Percentiles rank a stretch among this genome's conserved stretches.
Conservation (phyloP, 2,888 invertebrate species). For the Patella caerulea region DNA sequence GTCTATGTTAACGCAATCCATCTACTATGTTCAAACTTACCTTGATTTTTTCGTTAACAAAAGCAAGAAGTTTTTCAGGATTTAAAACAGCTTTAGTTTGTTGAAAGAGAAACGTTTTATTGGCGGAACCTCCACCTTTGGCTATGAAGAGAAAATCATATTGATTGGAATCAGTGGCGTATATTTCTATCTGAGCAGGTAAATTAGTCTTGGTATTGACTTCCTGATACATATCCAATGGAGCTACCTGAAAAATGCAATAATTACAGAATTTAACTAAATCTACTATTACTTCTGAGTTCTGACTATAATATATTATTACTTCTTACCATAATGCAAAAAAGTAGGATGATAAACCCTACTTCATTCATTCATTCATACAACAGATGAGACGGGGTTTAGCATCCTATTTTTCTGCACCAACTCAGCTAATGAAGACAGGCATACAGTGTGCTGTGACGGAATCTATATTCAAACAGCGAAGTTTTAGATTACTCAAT, state of each 20-base stretch:
- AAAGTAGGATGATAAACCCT: too few species aligned
- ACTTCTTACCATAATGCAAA: not conserved
- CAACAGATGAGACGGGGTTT: too few species aligned
- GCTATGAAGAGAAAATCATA: slow-evolving; percentile 72
- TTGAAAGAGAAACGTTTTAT: slow-evolving; percentile 71
- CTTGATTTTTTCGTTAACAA: slow-evolving; percentile 71
- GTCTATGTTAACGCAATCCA: too few species aligned
- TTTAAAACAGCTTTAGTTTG: slow-evolving; percentile 71
- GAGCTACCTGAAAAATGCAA: slow-evolving; percentile 62
- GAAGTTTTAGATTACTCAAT: too few species aligned
- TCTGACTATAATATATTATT: not conserved
- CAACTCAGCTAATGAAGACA: too few species aligned
- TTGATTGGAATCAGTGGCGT: slow-evolving; percentile 63
- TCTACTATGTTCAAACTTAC: slow-evolving; percentile 37
- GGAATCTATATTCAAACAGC: too few species aligned
- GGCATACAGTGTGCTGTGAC: too few species aligned
- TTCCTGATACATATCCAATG: slow-evolving; percentile 70
- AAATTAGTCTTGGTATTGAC: slow-evolving; percentile 71
- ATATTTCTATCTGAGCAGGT: slow-evolving; percentile 71
- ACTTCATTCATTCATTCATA: too few species aligned
- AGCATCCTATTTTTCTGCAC: too few species aligned
- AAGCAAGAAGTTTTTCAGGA: slow-evolving; percentile 67
- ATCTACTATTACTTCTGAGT: too few species aligned
- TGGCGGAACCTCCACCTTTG: slow-evolving; percentile 72
- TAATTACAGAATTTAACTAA: not conserved